Base-by-base conservation (phyloP, 2,888 invertebrate species). In the Drosophila cracens region DNA sequence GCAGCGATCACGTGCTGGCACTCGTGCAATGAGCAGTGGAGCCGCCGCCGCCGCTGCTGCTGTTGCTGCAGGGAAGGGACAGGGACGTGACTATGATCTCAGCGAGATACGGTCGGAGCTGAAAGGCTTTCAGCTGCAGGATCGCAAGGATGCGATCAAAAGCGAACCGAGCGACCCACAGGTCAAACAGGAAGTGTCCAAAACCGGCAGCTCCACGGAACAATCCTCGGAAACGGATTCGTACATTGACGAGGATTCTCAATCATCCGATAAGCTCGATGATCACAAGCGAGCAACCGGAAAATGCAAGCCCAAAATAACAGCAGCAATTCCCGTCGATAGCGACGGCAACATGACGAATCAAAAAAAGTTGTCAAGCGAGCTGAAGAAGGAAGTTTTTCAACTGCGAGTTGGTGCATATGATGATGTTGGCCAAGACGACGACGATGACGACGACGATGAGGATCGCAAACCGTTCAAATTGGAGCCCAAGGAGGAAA, bases 71-170 rank as follows among this genome's bases (percentile, higher is more conserved):
- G 38, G 38, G 13, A 56, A 56, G 7, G 73, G 57, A 21, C 95
- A 95, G 90, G 96, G 96, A 2, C 94, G 96, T 6, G 97, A 97
- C 89, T 97, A 96, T 90, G 97, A 97, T 93, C 94, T 97, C 31
- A 97, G 96, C 93, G 96, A 97, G 93, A 97, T 97, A 68, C 94
- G 97, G 79, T 97, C 97, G 0, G 97, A 97, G 91, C 93, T 97
- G 4, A 97, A 97, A 92, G 97, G 97, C 7, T 95, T 97, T 58
- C 95, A 95, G 46, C 34, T 78, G 10, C 43, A 73, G 25, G 82
- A 84, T 0, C 77, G 77, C 56, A 86, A 84, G 27, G 83, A 83
- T 43, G 66, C 70, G 1, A 76, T 79, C 16, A 91, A 91, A 64
- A 78, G 31, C 8, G 90, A 91, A 31, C 65, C 79, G 2, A 27